Evolutionary conservation across 2,797 vertebrate genomes (phyloP), one percentile per base, ranked within the genome.

Genomic region (Poeciliopsis turneri): DNA sequence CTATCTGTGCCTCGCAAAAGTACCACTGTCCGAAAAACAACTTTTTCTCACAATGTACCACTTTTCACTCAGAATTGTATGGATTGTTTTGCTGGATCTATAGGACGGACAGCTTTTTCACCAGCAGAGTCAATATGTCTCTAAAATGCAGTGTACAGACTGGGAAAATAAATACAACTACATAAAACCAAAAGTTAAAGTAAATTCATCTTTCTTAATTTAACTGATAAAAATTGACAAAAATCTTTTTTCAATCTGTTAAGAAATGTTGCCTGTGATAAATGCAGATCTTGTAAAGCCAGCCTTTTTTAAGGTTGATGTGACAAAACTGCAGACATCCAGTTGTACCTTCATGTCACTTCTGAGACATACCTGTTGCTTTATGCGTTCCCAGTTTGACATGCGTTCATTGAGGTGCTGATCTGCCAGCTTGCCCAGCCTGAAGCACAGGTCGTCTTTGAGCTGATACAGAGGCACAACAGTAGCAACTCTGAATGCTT

Each of bases 391-490:
- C 77, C 90, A 93, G 85, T 93, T 78, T 83, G 93, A 82, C 36
- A 86, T 77, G 70, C 74, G 80, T 72, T 86, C 86, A 39, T 30
- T 47, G 81, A 77, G 84, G 55, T 33, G 79, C 51, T 80, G 87
- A 46, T 15, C 15, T 25, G 90, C 90, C 77, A 90, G 76, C 85
- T 95, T 88, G 77, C 72, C 51, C 89, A 97, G 90, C 81, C 94
- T 94, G 88, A 94, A 93, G 86, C 93, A 86, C 79, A 99, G 94
- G 88, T 96, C 96, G 59, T 96, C 94, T 87, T 85, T 95, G 43
- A 99, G 93, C 80, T 97, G 96, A 93, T 94, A 94, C 88, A 97
- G 66, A 64, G 97, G 97, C 84, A 88, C 90, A 45, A 98, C 93
- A 23, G 96, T 93, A 73, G 93, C 92, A 74, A 78, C 86, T 86